Conservation (phyloP, 2,113 vertebrate genomes). For the Polyodon spathula region DNA sequence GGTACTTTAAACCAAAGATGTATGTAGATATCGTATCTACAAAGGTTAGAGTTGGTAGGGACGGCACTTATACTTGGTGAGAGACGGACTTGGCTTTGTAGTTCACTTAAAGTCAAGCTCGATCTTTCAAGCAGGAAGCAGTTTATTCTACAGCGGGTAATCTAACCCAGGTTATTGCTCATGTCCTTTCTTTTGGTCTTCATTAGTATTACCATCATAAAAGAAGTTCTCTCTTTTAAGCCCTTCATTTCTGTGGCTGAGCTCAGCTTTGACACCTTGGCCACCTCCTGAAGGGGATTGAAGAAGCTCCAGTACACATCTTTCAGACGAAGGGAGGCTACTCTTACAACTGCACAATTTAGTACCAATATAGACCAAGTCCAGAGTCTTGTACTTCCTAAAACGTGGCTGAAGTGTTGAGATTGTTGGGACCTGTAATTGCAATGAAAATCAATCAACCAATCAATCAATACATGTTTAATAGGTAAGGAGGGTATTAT, state of each 20-base stretch:
- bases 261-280: too few relatives aligned
- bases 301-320: background rate
- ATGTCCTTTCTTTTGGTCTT: constrained; percentile 18
- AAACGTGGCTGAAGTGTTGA: constrained; percentile 41
- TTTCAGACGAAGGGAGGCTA: too few relatives aligned
- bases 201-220: constrained; percentile 42
- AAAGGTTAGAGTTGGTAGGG: too few relatives aligned
- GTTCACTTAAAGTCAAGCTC: too few relatives aligned
- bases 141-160: too few relatives aligned
- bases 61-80: too few relatives aligned
- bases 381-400: constrained; percentile 27
- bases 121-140: too few relatives aligned
- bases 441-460: constrained; percentile 28
- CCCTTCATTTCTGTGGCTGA: constrained; percentile 31
- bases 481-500: constrained; percentile 16
- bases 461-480: constrained; percentile 28
- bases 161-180: too few relatives aligned
- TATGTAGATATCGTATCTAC: too few relatives aligned
- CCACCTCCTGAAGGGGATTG: too few relatives aligned
- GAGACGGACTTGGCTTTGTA: too few relatives aligned
- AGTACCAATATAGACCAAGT: constrained; percentile 27
- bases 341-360: constrained; percentile 30
- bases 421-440: constrained; percentile 37
- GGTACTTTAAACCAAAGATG: too few relatives aligned
- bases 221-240: constrained; percentile 29